These are phyloP conservation scores for Galbula dea DNA, from an alignment of 2,113 vertebrate species.

Conservation along the genomic window DNA sequence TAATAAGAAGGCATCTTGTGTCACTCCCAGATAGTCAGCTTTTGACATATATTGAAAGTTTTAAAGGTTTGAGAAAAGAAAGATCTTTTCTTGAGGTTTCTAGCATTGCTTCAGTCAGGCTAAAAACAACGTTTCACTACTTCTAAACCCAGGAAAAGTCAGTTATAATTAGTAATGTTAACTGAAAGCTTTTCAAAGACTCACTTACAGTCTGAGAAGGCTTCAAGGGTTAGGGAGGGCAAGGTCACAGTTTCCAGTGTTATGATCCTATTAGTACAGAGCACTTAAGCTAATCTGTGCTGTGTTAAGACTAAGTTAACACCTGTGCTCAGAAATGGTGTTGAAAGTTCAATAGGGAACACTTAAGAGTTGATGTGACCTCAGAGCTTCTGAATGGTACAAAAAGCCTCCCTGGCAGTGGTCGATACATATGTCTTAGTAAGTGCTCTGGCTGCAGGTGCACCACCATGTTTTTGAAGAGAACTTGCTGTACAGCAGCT, in stretches of 20 bases:
- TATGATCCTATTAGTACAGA: conserved; percentile 8
- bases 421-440: neutral
- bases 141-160: neutral
- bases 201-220: neutral
- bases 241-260: neutral
- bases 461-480: neutral
- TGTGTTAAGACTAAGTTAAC: neutral
- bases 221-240: neutral
- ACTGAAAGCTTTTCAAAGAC: conserved; percentile 16
- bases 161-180: conserved; percentile 1
- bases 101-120: neutral
- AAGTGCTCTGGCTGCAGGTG: neutral
- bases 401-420: neutral
- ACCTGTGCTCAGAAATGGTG: neutral
- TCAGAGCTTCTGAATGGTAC: neutral
- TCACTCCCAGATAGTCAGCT: neutral
- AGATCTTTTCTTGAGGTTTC: neutral
- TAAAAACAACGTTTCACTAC: neutral
- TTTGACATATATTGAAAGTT: neutral
- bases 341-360: neutral
- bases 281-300: neutral
- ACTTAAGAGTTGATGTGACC: neutral
- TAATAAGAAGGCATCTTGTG: neutral
- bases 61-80: neutral
- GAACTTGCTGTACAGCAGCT: neutral